These are phyloP conservation scores for Amphipyra berbera DNA, from an alignment of 2,888 invertebrate genomes.

Conservation along the genomic window DNA sequence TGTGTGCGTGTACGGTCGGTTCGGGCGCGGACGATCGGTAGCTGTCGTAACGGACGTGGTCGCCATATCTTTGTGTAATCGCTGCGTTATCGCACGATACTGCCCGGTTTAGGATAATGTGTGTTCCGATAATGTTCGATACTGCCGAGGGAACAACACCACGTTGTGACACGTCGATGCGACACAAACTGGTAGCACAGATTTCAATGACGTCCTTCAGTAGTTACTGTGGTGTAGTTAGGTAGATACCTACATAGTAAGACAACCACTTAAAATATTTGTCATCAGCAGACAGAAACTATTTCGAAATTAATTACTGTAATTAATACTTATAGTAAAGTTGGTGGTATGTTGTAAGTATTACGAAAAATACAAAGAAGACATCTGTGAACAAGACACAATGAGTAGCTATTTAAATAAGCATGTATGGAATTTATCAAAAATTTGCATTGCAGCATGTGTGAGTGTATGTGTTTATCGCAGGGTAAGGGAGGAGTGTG, in stretches of 20 bases:
- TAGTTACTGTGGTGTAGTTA: background rate
- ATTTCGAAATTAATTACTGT: background rate
- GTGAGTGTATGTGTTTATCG: constrained; percentile 10
- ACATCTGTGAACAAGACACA: constrained; percentile 21
- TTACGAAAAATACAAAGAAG: constrained; percentile 11
- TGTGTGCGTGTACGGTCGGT: too few species aligned
- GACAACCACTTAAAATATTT: background rate
- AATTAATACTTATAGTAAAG: constrained; percentile 3
- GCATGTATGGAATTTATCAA: constrained; percentile 32
- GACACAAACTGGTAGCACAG: too few species aligned
- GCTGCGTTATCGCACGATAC: constrained; percentile 50
- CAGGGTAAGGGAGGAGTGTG: constrained; percentile 1
- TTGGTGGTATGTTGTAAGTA: constrained; percentile 3
- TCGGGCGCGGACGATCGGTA: constrained; percentile 11
- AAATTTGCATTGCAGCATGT: constrained; percentile 34
- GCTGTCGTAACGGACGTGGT: constrained; percentile 24
- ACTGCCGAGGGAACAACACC: constrained; percentile 1
- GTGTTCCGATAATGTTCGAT: constrained; percentile 47
- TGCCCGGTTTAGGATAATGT: constrained; percentile 47
- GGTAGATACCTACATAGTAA: too few species aligned
- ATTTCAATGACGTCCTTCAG: too few species aligned
- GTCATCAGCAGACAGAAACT: background rate
- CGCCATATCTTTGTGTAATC: constrained; percentile 46
- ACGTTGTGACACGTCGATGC: constrained; percentile 2
- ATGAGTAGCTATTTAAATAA: constrained; percentile 19